A percentile compares a stretch with the other conserved stretches of the same genome.
These are phyloP conservation scores for Anarsia innoxiella DNA, from an alignment of 2,888 invertebrate species.

Conservation along the genomic window DNA sequence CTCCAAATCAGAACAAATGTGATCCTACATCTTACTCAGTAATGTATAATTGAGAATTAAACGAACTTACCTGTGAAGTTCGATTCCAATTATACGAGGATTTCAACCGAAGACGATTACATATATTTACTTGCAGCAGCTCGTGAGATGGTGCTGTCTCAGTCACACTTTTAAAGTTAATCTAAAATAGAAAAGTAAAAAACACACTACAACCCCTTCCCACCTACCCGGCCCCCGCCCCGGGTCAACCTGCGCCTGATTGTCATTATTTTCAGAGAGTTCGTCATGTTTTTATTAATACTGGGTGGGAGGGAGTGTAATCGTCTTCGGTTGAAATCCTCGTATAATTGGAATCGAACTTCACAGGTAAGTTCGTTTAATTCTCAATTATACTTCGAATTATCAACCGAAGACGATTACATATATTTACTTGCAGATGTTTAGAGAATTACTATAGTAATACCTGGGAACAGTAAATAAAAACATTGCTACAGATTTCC, in stretches of 20 bases:
- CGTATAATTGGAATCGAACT: constrained; percentile 1
- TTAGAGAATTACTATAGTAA: background rate
- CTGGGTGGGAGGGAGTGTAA: background rate
- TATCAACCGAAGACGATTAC: constrained; percentile 1
- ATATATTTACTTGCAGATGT: constrained; percentile 1
- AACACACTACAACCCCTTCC: background rate
- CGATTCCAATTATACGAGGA: constrained; percentile 1
- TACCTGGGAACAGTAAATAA: background rate
- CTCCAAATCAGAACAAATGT: too few species aligned
- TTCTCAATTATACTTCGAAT: constrained; percentile 1
- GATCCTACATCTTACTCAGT: too few species aligned
- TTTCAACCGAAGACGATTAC: constrained; percentile 1
- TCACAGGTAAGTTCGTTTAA: constrained; percentile 1
- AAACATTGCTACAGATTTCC: background rate
- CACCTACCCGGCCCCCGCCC: background rate
- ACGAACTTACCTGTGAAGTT: constrained; percentile 1
- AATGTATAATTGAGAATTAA: constrained; percentile 1
- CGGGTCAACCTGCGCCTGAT: background rate
- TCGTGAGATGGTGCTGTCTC: background rate
- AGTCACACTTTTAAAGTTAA: background rate
- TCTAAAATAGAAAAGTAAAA: background rate
- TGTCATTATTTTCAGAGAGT: background rate
- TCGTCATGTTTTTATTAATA: background rate
- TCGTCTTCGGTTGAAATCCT: constrained; percentile 1
- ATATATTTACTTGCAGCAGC: constrained; percentile 1